Percentiles rank a stretch among this genome's conserved stretches.
phyloP scores from a whole-genome alignment of 2,888 invertebrate genomes.

The Caenorhabditis angaria region DNA sequence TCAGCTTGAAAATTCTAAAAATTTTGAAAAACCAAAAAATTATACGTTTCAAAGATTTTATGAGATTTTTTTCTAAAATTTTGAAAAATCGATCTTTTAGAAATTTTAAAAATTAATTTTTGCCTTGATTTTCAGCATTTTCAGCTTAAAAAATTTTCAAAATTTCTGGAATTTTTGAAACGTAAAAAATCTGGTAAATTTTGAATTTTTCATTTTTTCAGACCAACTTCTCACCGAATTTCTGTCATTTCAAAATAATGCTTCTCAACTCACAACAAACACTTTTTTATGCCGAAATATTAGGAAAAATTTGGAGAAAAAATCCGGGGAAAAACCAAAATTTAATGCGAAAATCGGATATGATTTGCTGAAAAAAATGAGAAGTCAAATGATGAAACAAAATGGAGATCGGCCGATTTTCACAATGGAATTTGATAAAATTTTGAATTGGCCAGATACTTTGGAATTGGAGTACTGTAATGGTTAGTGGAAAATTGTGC shows the following conservation, averaged over 20 bases:
- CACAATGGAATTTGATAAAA: conserved; percentile 5
- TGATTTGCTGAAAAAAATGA: not conserved
- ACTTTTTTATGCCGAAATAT: conserved; percentile 9
- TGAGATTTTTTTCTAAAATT: not conserved
- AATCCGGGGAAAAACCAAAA: not conserved
- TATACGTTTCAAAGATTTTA: no score
- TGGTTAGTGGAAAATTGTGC: not conserved
- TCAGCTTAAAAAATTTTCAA: not conserved
- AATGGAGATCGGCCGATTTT: not conserved
- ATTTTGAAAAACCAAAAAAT: no score
- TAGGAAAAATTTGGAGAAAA: not conserved
- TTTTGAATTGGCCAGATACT: not conserved
- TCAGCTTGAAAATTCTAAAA: no score
- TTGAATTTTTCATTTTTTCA: conserved; percentile 6
- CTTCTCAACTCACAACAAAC: not conserved
- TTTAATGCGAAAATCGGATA: not conserved
- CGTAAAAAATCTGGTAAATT: conserved; percentile 2
- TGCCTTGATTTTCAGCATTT: no score
- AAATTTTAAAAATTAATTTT: no score
- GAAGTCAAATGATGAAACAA: not conserved
- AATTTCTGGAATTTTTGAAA: not conserved
- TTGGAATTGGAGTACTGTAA: not conserved
- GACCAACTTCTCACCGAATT: not conserved
- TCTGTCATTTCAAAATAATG: not conserved
- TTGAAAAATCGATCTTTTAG: not conserved